phyloP scores from a whole-genome alignment of 1,140 invertebrate species.

The Tachypleus tridentatus region DNA sequence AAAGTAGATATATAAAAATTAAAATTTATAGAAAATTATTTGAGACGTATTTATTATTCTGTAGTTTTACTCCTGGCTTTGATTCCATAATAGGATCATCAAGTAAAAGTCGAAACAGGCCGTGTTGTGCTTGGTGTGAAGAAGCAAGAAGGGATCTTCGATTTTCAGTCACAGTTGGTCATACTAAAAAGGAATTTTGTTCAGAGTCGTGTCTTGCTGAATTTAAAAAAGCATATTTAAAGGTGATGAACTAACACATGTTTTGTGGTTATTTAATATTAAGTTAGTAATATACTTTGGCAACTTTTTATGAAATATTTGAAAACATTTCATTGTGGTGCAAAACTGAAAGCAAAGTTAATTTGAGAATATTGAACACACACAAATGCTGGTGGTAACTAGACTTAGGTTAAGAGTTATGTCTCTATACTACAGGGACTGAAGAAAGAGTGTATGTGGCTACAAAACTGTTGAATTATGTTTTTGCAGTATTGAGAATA shows the following conservation, averaged over 20 bases:
- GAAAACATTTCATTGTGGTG: background rate
- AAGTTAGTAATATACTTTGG: background rate
- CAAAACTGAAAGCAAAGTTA: too few species aligned
- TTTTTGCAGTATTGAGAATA: too few species aligned
- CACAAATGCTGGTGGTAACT: too few species aligned
- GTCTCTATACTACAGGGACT: too few species aligned
- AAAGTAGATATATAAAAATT: too few species aligned
- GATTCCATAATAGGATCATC: conserved; percentile 1
- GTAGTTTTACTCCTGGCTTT: too few species aligned
- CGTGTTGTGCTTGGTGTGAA: conserved; percentile 23
- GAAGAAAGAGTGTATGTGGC: too few species aligned
- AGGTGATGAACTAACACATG: conserved; percentile 34
- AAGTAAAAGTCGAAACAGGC: conserved; percentile 17
- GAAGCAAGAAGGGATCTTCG: conserved; percentile 20
- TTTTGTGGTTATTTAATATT: conserved; percentile 6
- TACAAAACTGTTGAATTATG: too few species aligned
- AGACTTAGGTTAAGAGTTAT: too few species aligned
- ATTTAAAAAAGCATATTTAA: conserved; percentile 72
- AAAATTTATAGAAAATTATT: too few species aligned
- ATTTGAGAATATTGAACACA: too few species aligned
- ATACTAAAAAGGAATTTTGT: conserved; percentile 85
- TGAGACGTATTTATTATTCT: too few species aligned
- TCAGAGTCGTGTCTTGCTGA: conserved; percentile 75
- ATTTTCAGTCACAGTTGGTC: conserved; percentile 54
- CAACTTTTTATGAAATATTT: conserved; percentile 1